A percentile compares a stretch with the other conserved stretches of the same genome.
phyloP scores from a whole-genome alignment of 2,113 vertebrate genomes.

The Pomatostomus ruficeps region DNA sequence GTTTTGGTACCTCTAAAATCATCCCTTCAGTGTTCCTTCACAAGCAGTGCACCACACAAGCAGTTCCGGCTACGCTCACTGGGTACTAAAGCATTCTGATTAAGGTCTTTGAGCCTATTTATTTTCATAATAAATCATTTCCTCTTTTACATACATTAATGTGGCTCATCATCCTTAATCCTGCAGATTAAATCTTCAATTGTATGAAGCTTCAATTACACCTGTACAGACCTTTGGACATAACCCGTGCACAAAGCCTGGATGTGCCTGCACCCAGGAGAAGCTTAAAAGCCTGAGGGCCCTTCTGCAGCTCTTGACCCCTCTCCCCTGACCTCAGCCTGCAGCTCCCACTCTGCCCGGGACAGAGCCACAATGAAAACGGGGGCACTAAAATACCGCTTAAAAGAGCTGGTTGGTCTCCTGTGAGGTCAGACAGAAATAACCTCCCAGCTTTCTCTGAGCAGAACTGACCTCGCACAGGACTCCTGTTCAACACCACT shows the following conservation, averaged over 20 bases:
- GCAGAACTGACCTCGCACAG: background rate
- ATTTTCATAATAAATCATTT: background rate
- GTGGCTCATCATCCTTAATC: background rate
- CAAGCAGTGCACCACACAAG: background rate
- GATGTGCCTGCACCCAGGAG: too few relatives aligned
- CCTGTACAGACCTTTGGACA: background rate
- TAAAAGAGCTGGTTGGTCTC: background rate
- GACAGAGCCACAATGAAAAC: background rate
- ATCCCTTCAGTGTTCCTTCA: accelerated
- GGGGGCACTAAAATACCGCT: background rate
- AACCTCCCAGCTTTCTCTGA: background rate
- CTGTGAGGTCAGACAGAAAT: background rate
- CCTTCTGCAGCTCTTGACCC: background rate
- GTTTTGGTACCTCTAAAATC: background rate
- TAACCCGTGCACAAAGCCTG: background rate
- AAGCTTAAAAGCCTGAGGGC: background rate
- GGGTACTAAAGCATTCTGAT: accelerated
- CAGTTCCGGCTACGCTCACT: background rate
- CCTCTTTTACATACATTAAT: background rate
- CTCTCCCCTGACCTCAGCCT: accelerated
- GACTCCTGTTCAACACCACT: background rate
- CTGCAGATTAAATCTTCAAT: background rate
- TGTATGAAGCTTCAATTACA: background rate
- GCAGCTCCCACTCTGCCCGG: background rate
- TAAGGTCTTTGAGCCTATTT: background rate